phyloP scores from a whole-genome alignment of 2,797 vertebrate genomes.

The Masticophis lateralis region DNA sequence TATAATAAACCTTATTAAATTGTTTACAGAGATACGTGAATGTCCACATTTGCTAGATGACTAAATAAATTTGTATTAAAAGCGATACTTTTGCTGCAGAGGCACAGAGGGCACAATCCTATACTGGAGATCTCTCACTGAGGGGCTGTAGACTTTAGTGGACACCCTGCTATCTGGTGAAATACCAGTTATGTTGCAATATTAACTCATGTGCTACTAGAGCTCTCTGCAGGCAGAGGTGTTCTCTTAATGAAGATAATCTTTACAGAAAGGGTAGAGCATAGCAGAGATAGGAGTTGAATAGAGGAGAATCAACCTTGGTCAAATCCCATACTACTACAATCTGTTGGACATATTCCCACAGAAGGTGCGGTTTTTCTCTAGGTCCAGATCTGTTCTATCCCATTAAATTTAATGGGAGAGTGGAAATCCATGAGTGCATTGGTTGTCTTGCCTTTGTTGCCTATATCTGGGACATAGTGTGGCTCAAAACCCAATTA shows the following conservation, averaged over 20 bases:
- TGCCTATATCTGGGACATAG: neutral
- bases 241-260: neutral
- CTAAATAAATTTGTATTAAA: slow-evolving; percentile 73
- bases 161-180: neutral
- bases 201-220: neutral
- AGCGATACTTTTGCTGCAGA: slow-evolving; percentile 77
- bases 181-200: neutral
- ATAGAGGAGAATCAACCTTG: neutral
- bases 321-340: neutral
- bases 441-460: neutral
- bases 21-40: slow-evolving; percentile 74
- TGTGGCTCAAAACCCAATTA: neutral
- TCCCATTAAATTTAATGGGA: neutral
- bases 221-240: neutral
- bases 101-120: slow-evolving; percentile 51
- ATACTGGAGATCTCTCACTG: neutral
- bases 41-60: slow-evolving; percentile 75
- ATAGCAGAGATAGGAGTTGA: neutral
- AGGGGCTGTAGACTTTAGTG: neutral
- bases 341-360: neutral
- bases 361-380: neutral
- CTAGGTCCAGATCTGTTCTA: neutral
- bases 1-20: slow-evolving; percentile 71
- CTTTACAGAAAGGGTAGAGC: neutral
- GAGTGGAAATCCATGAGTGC: neutral